These are phyloP conservation scores for Ecdyonurus torrentis DNA, from an alignment of 2,888 invertebrate genomes.

Conservation along the genomic window DNA sequence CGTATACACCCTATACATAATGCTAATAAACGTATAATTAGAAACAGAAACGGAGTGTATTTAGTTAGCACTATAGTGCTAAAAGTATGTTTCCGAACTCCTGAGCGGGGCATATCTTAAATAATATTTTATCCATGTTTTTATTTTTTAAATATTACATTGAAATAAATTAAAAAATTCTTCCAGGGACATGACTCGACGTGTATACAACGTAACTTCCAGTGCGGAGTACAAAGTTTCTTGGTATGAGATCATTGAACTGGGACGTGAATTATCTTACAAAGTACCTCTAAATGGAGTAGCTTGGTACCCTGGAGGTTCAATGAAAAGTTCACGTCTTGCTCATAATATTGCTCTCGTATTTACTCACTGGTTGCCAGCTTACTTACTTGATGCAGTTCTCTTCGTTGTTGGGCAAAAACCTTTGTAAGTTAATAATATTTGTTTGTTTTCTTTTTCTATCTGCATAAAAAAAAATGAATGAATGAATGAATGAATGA, in stretches of 20 bases:
- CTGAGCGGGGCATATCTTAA: no score
- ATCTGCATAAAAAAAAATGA: no score
- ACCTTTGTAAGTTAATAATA: conserved; percentile 76
- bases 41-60: no score
- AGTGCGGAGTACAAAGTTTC: conserved; percentile 62
- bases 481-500: no score
- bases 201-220: conserved; percentile 58
- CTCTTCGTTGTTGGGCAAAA: conserved; percentile 68
- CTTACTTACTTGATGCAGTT: conserved; percentile 63
- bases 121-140: neutral
- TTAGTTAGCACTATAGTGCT: no score
- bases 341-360: conserved; percentile 68
- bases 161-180: no score
- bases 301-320: conserved; percentile 72
- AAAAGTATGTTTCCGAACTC: no score
- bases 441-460: no score
- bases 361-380: conserved; percentile 82
- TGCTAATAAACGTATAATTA: no score
- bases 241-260: conserved; percentile 77
- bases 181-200: conserved; percentile 20
- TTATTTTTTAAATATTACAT: neutral
- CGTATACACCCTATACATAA: no score
- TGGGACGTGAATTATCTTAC: conserved; percentile 59
- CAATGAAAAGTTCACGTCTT: conserved; percentile 62
- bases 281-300: conserved; percentile 76